Evolutionary conservation across 2,888 invertebrate species (phyloP), one percentile per base, ranked within the genome.

Genomic region (Azorinus chamasolen): DNA sequence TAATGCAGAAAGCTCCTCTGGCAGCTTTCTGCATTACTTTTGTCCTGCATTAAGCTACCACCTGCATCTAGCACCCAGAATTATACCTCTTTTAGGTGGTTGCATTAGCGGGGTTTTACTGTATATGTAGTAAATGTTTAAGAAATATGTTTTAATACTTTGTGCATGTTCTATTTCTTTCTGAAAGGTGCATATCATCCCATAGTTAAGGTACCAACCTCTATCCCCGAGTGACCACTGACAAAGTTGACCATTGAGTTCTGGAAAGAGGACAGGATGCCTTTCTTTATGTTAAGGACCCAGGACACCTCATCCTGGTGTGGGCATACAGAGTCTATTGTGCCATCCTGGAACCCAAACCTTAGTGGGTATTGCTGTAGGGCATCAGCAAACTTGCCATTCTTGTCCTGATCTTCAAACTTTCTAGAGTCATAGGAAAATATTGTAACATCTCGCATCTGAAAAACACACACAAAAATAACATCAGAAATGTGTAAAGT

Each of bases 221-320:
- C 89, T 14, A 62, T 66, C 10, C 84, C 79, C 41, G 65, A 83
- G 58, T 84, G 73, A n/a, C 83, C 75, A 10, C 96, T 95, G 92
- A 97, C 97, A 86, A 98, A 96, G 75, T 97, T 85, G 20, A 90
- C 94, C 97, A 97, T 97, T 74, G 96, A 96, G 91, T 98, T 98
- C 92, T 98, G 98, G 75, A 98, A 94, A 90, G 97, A 95, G 0
- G 98, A 97, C 63, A 97, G 95, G 79, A 98, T 95, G 1, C 96
- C 98, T 83, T 97, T 95, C 94, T 98, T 98, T 91, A 98, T 95
- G 94, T 98, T 98, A 61, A 98, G 95, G 0, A 97, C 96, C 90
- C 96, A 95, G 20, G 95, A 95, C 0, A 95, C 95, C 90, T 98
- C 98, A 89, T 97, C 97, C 0, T 94, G 95, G 73, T 95, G 95